Conservation (phyloP, 2,888 invertebrate genomes). For the Epirrhoe tristata region DNA sequence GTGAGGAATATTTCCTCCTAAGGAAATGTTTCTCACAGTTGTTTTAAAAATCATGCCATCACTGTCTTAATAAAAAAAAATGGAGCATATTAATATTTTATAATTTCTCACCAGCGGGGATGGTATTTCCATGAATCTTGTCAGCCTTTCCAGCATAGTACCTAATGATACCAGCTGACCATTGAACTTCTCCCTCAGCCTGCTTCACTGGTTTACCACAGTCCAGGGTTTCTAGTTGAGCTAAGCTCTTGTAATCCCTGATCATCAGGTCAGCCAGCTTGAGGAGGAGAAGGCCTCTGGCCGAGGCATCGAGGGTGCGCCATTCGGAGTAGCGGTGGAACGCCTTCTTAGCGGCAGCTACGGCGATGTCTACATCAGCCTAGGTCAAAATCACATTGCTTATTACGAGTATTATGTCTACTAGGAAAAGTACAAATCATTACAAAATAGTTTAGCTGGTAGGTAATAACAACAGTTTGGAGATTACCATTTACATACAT, state of each 20-base stretch:
- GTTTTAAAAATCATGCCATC: no score
- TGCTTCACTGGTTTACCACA: conserved; percentile 94
- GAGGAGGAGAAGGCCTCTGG: conserved; percentile 89
- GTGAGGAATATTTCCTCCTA: no score
- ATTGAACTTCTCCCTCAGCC: conserved; percentile 87
- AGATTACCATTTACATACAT: no score
- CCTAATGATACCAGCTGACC: conserved; percentile 87
- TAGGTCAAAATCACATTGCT: conserved; percentile 51
- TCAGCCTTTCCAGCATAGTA: conserved; percentile 97
- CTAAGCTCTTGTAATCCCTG: conserved; percentile 88
- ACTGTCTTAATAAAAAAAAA: no score
- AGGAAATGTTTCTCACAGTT: no score
- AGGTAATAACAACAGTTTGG: no score
- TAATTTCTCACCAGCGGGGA: conserved; percentile 89
- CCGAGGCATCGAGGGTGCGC: conserved; percentile 92
- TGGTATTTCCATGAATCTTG: conserved; percentile 91
- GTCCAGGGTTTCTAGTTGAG: conserved; percentile 95
- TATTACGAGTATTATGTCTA: not conserved
- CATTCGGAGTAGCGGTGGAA: conserved; percentile 90
- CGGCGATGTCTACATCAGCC: conserved; percentile 93
- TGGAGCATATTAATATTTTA: no score
- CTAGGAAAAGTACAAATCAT: no score
- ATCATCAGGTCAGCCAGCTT: conserved; percentile 91
- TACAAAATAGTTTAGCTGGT: no score
- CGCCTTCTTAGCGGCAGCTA: conserved; percentile 91